A percentile compares a stretch with the other conserved stretches of the same genome.
Evolutionary conservation across 1,140 invertebrate species (phyloP).

Genomic region (Cydia fagiglandana): DNA sequence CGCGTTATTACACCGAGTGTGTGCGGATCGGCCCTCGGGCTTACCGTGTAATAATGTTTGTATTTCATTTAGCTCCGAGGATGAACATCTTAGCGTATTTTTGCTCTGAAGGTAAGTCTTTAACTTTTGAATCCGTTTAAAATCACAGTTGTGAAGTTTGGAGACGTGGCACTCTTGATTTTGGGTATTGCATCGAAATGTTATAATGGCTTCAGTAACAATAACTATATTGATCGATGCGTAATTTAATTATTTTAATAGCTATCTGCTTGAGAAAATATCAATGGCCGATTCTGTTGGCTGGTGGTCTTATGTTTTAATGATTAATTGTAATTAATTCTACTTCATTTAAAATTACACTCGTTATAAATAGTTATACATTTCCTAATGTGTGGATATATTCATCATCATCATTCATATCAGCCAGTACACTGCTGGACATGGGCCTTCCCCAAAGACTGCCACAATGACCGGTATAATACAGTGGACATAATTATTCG

Average conservation of each 20-base stretch:
- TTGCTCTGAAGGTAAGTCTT: neutral
- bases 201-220: neutral
- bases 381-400: too few species aligned
- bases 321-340: too few species aligned
- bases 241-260: neutral
- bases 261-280: neutral
- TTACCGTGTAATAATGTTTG: constrained; percentile 49
- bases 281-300: too few species aligned
- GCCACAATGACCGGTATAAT: too few species aligned
- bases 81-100: constrained; percentile 29
- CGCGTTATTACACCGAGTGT: constrained; percentile 14
- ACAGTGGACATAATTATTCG: too few species aligned
- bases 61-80: constrained; percentile 39
- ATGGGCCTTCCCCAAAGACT: too few species aligned
- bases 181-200: neutral
- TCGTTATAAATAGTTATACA: too few species aligned
- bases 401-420: too few species aligned
- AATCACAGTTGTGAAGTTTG: neutral
- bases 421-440: too few species aligned
- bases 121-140: constrained; percentile 28
- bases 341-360: too few species aligned
- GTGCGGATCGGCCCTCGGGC: constrained; percentile 36
- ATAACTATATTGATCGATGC: neutral
- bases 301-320: too few species aligned
- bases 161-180: neutral